Base-by-base conservation (phyloP, 2,797 vertebrate species). In the Diplodus puntazzo region DNA sequence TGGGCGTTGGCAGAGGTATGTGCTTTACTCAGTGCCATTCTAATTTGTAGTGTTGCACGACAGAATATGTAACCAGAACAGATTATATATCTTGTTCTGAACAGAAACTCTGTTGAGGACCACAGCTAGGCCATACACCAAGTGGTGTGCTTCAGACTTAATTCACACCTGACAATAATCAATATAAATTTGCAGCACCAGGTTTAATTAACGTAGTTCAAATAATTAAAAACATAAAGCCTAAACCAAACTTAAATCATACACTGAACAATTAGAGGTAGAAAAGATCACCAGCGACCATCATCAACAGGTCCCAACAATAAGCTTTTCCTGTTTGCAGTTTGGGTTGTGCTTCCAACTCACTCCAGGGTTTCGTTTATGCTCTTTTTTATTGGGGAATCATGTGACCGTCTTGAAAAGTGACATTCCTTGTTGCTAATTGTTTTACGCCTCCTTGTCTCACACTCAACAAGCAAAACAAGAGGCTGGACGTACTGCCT, bases 271-370 rank as follows among this genome's bases (percentile, higher is more conserved):
- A 42, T 49, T 18, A 70, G 2, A 14, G 11, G 30, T 17, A 30
- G 6, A 2, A 27, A 54, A 54, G 27, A 62, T 50, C 23, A 17
- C 20, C 20, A 65, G 21, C 39, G 64, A 75, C 39, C 13, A 77
- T n/a, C 11, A 0, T 17, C 49, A 69, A 62, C 17, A 62, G 30
- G 46, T 80, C 27, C 52, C 50, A 73, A 25, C 21, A 30, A 30
- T 60, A 81, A 66, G 68, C 55, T 42, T 68, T 49, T 75, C 58
- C 50, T 77, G 55, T 79, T 86, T 80, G 68, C 39, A 55, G 23
- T 43, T 21, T 57, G 23, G 61, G 25, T 25, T 65, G 48, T n/a
- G 20, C 16, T 43, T 70, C 21, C 49, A 46, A 52, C 20, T 45
- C 18, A 55, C 49, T 39, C 9, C 45, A 30, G 17, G 59, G 27